phyloP scores from a whole-genome alignment of 2,797 vertebrate species.

The Anas capensis region DNA sequence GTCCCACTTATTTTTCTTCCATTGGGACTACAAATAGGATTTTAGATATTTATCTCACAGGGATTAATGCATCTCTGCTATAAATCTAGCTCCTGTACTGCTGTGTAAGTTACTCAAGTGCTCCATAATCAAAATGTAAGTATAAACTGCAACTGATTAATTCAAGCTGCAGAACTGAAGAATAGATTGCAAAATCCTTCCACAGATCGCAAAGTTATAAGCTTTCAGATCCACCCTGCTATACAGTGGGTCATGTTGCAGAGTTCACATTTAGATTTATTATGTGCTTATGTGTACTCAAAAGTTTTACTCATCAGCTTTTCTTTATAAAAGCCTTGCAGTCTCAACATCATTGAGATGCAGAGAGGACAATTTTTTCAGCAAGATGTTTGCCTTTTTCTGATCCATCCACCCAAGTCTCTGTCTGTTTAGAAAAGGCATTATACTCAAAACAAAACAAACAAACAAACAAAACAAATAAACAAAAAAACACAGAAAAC shows the following conservation, averaged over 20 bases:
- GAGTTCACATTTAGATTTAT: constrained; percentile 41
- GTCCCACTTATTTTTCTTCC: not conserved
- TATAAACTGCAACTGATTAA: constrained; percentile 28
- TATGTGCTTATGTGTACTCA: not conserved
- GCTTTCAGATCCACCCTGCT: constrained; percentile 29
- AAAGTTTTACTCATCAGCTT: constrained; percentile 37
- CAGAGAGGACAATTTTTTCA: not conserved
- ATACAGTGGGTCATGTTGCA: not conserved
- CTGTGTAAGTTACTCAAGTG: not conserved
- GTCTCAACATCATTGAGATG: not conserved
- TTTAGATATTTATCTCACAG: not conserved
- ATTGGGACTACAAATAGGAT: not conserved
- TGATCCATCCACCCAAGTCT: not conserved
- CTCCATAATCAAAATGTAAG: not conserved
- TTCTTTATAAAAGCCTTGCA: not conserved
- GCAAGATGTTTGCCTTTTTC: constrained; percentile 7
- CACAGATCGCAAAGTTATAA: not conserved
- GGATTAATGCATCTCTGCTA: not conserved
- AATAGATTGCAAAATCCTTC: constrained; percentile 3
- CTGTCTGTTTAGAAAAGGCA: not conserved
- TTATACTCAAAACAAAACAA: not conserved
- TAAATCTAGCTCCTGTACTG: not conserved
- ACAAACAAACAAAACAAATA: not conserved
- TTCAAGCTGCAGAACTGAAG: constrained; percentile 18
- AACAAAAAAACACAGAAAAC: not conserved